These are phyloP conservation scores for Cygnus buccinator DNA, from an alignment of 2,113 vertebrate genomes.

Conservation along the genomic window DNA sequence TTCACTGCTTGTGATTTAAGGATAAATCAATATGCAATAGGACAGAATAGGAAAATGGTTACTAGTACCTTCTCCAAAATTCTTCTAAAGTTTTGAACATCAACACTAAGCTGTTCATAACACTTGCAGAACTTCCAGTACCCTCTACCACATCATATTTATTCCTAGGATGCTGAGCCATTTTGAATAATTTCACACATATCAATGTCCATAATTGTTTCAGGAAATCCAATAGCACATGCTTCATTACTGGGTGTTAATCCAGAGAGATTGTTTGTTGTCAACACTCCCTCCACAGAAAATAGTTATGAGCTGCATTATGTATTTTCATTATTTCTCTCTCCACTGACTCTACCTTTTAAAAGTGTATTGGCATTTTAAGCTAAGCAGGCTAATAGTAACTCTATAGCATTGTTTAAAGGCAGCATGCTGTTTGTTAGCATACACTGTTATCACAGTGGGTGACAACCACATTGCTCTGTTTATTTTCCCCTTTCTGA, in stretches of 20 bases:
- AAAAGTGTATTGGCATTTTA: conserved; percentile 21
- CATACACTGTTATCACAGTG: accelerated
- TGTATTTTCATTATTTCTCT: conserved; percentile 51
- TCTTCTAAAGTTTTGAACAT: conserved; percentile 25
- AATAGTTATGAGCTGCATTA: conserved; percentile 18
- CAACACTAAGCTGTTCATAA: conserved; percentile 13
- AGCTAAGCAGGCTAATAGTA: background rate
- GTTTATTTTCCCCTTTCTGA: background rate
- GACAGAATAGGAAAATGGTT: background rate
- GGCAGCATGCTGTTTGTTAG: background rate
- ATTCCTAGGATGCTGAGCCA: conserved; percentile 53
- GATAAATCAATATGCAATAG: conserved; percentile 22
- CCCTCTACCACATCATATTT: conserved; percentile 49
- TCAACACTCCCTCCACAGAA: conserved; percentile 17
- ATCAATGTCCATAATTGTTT: conserved; percentile 68
- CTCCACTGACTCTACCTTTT: conserved; percentile 4
- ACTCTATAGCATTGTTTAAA: background rate
- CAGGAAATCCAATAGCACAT: conserved; percentile 63
- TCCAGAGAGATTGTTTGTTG: conserved; percentile 57
- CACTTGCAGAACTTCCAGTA: conserved; percentile 31
- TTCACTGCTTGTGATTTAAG: conserved; percentile 24
- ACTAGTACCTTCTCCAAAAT: conserved; percentile 14
- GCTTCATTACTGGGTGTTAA: conserved; percentile 60
- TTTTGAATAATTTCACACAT: conserved; percentile 68
- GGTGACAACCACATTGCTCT: background rate